Percentiles rank a stretch among this genome's conserved stretches.
Conservation (phyloP, 2,113 vertebrate species). For the Tachycineta bicolor region DNA sequence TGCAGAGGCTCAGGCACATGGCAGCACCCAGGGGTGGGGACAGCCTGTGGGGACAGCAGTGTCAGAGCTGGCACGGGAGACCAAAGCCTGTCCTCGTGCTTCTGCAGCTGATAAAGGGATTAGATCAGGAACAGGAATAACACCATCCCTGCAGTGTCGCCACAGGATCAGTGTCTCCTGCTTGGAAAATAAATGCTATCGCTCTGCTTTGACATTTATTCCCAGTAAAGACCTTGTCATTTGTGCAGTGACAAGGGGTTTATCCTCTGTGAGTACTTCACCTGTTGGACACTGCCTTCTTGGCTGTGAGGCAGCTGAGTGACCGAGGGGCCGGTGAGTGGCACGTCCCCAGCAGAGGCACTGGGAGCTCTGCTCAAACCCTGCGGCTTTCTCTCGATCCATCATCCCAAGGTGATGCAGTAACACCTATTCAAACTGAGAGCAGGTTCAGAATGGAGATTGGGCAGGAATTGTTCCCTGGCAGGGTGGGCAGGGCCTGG, state of each 20-base stretch:
- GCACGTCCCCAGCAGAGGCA: accelerated
- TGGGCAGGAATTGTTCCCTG: background rate
- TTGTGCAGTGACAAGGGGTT: background rate
- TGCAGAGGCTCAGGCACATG: accelerated
- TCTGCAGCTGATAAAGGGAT: background rate
- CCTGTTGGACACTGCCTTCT: background rate
- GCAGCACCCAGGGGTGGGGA: background rate
- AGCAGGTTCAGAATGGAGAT: background rate
- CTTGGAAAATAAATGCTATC: constrained; percentile 8
- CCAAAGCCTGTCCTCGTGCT: background rate
- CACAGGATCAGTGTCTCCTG: background rate
- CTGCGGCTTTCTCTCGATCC: background rate
- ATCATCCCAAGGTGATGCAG: background rate
- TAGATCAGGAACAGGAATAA: background rate
- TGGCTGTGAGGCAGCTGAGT: background rate
- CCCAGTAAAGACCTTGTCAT: background rate
- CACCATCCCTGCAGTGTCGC: background rate
- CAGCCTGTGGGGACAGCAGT: accelerated
- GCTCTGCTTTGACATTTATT: constrained; percentile 50
- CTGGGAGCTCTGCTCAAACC: background rate
- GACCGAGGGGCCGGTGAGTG: background rate
- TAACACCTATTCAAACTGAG: background rate
- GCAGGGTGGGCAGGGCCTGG: background rate
- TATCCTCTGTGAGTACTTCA: constrained; percentile 7
- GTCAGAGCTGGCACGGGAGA: background rate